Evolutionary conservation across 2,797 vertebrate genomes (phyloP).

Genomic region (Phoxinus dragarum): DNA sequence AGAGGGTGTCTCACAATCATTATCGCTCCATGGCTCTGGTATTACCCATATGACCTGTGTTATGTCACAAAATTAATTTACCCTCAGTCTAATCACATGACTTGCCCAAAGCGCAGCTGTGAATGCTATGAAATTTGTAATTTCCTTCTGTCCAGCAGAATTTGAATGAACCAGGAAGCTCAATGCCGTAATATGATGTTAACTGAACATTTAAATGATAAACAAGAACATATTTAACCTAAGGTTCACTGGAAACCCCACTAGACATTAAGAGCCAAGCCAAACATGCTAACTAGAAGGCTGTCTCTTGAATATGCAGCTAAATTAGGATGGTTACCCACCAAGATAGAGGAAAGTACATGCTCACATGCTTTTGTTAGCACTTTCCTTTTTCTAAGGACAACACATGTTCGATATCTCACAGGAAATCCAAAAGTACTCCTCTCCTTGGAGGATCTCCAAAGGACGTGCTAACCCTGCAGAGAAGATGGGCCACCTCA

Average conservation of each 20-base stretch:
- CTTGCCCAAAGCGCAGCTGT: not conserved
- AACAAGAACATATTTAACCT: not conserved
- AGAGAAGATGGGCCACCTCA: slow-evolving; percentile 58
- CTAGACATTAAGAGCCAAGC: not conserved
- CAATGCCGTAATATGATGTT: not conserved
- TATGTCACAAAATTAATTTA: slow-evolving; percentile 5
- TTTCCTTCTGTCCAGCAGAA: slow-evolving; percentile 17
- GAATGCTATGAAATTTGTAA: not conserved
- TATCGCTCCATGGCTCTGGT: slow-evolving; percentile 11
- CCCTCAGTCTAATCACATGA: slow-evolving; percentile 4
- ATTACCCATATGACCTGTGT: not conserved
- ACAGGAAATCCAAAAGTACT: slow-evolving; percentile 31
- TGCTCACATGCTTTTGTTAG: not conserved
- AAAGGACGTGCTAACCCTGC: slow-evolving; percentile 61
- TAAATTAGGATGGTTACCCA: not conserved
- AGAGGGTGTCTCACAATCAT: slow-evolving; percentile 27
- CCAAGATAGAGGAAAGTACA: not conserved
- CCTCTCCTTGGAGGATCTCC: slow-evolving; percentile 49
- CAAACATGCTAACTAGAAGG: not conserved
- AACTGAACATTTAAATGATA: not conserved
- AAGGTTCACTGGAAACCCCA: not conserved
- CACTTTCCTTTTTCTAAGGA: slow-evolving; percentile 7
- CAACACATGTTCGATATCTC: slow-evolving; percentile 28
- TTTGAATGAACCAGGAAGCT: not conserved
- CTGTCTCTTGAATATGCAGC: not conserved